Percentiles rank a stretch among this genome's conserved stretches.
phyloP scores from a whole-genome alignment of 2,888 invertebrate genomes.

The Synergus gifuensis region DNA sequence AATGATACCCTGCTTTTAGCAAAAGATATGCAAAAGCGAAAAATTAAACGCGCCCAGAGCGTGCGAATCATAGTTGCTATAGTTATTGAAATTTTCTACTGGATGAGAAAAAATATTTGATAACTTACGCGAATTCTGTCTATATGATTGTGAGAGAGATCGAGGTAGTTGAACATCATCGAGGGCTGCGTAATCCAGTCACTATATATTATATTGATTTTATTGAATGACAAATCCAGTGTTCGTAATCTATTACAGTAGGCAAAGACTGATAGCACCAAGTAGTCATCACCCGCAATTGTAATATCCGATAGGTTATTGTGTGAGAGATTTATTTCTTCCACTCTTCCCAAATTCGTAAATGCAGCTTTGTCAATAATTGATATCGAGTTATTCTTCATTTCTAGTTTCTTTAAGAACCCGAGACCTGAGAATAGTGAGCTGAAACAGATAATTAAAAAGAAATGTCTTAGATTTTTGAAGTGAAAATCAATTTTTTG shows the following conservation, averaged over 20 bases:
- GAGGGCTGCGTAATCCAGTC: conserved; percentile 81
- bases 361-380: conserved; percentile 77
- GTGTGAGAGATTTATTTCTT: conserved; percentile 79
- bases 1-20: too few relatives aligned
- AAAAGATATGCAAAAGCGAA: too few relatives aligned
- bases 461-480: conserved; percentile 28
- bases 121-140: conserved; percentile 79
- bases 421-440: conserved; percentile 73
- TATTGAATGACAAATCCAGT: conserved; percentile 83
- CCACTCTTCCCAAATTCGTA: conserved; percentile 80
- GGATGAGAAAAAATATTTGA: not conserved
- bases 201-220: conserved; percentile 80
- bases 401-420: conserved; percentile 78
- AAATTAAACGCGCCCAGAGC: too few relatives aligned
- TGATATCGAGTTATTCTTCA: conserved; percentile 79
- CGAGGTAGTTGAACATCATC: conserved; percentile 80
- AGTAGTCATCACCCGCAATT: not conserved
- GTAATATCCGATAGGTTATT: conserved; percentile 77
- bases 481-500: not conserved
- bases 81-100: not conserved
- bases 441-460: conserved; percentile 66
- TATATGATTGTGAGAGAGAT: conserved; percentile 84
- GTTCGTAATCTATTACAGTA: conserved; percentile 79
- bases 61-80: too few relatives aligned
- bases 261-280: conserved; percentile 69